Conservation (phyloP, 2,888 invertebrate genomes). For the Flabesymbios commensalis region DNA sequence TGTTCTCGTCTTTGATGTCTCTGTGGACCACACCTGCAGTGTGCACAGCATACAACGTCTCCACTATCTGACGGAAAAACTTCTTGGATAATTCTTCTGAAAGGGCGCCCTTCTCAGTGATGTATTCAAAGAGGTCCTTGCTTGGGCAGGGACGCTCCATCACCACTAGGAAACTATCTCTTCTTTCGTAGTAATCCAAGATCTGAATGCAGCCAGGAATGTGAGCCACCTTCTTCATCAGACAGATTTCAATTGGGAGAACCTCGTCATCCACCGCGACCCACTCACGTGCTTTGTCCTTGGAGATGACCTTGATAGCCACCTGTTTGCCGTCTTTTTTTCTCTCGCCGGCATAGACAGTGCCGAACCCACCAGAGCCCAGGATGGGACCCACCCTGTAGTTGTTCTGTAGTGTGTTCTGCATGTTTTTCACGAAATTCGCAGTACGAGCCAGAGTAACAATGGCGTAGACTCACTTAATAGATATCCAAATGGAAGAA, state of each 20-base stretch:
- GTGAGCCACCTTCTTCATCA: constrained; percentile 64
- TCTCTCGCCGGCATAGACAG: constrained; percentile 65
- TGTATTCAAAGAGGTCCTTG: constrained; percentile 69
- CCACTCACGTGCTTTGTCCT: constrained; percentile 65
- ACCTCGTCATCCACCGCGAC: constrained; percentile 64
- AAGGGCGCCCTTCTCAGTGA: constrained; percentile 66
- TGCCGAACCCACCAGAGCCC: constrained; percentile 68
- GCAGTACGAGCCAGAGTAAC: too few species aligned
- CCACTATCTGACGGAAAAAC: constrained; percentile 67
- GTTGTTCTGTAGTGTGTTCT: too few species aligned
- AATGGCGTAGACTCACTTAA: too few species aligned
- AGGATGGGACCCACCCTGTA: constrained; percentile 55
- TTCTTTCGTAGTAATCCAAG: constrained; percentile 66
- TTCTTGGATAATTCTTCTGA: constrained; percentile 64
- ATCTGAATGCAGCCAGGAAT: constrained; percentile 66
- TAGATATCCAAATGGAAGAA: too few species aligned
- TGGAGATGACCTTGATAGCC: constrained; percentile 66
- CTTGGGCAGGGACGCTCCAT: constrained; percentile 68
- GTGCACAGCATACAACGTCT: constrained; percentile 65
- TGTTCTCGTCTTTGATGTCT: constrained; percentile 70
- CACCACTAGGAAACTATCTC: constrained; percentile 66
- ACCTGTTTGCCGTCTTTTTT: too few species aligned
- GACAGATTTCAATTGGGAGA: constrained; percentile 67
- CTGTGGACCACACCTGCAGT: constrained; percentile 66
- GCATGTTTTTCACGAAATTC: too few species aligned